A percentile compares a stretch with the other conserved stretches of the same genome.
phyloP scores from a whole-genome alignment of 30 jellyfish, hydroid and myxozoan species.

The Aurelia sp. region DNA sequence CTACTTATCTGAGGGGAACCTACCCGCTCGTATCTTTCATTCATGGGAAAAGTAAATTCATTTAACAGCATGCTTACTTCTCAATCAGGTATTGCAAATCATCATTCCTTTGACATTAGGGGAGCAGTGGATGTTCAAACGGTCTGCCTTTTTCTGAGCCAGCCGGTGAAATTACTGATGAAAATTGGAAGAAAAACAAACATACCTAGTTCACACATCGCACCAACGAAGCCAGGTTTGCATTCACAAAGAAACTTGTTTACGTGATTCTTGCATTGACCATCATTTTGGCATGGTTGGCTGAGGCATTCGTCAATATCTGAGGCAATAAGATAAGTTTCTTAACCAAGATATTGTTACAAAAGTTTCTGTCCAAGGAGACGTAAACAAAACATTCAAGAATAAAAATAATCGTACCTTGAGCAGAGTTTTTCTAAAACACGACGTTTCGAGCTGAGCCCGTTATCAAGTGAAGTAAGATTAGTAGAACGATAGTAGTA shows the following conservation, averaged over 20 bases:
- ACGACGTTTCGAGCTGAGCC: too few species aligned
- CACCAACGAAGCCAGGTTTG: conserved; percentile 34
- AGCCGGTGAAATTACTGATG: conserved; percentile 21
- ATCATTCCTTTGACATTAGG: conserved; percentile 8
- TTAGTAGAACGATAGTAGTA: too few species aligned
- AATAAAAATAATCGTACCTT: too few species aligned
- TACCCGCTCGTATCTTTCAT: too few species aligned
- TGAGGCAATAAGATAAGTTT: background rate
- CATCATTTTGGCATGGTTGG: conserved; percentile 60
- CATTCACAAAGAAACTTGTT: conserved; percentile 42
- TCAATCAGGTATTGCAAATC: too few species aligned
- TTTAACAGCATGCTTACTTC: too few species aligned
- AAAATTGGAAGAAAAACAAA: background rate
- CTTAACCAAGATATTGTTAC: background rate
- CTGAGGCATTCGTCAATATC: conserved; percentile 39
- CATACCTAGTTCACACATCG: conserved; percentile 6
- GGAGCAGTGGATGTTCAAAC: conserved; percentile 10
- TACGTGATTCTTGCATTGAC: conserved; percentile 36
- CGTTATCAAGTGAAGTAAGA: too few species aligned
- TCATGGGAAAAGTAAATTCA: too few species aligned
- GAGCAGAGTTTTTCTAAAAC: too few species aligned
- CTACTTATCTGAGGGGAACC: too few species aligned
- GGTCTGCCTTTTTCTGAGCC: conserved; percentile 33
- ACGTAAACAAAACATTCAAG: too few species aligned
- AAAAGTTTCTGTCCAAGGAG: too few species aligned